Evolutionary conservation across 2,113 vertebrate genomes (phyloP), one percentile per base, ranked within the genome.

Genomic region (Sylvia atricapilla): DNA sequence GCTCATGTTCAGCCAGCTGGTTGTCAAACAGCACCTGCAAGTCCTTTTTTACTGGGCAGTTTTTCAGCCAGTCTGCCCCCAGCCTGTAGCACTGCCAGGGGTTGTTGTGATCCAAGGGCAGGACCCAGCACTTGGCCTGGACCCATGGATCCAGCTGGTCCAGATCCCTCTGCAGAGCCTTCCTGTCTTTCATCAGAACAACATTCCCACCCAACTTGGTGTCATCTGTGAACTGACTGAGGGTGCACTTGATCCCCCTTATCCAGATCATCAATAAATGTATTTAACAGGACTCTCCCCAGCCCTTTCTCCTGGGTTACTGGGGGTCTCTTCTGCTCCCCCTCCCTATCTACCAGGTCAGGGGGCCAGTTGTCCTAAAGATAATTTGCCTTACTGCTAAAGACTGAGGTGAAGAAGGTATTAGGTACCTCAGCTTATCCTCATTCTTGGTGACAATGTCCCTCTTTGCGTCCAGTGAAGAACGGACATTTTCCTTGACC

Each of bases 41-140:
- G 28, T 59, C 28, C 33, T 46, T 59, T 89, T n/a, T 5, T 23
- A 44, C 53, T 30, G 52, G 11, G 23, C 23, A 74, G 19, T 13
- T 52, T 52, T 59, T 56, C 52, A 89, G 44, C 10, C 28, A 52
- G 44, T 74, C 52, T 44, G 3, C 19, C 24, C 10, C 8, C 28
- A 81, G 23, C 27, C 52, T 11, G 10, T 17, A 50, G 37, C 1
- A 0, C 15, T 67, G 23, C 15, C 1, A 1, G 52, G 6, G 7
- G 7, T 39, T 50, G 15, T 37, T 58, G 52, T 46, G 27, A 74
- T 50, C 37, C 44, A 81, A 58, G 11, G 44, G 43, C 47, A 43
- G 15, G 37, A n/a, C 23, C 8, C 18, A 43, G 15, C 7, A 37
- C 10, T 24, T n/a, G 33, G 17, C 43, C 17, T 49, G 28, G 28